Base-by-base conservation (phyloP, 2,797 vertebrate genomes). In the Chromobotia macracanthus region DNA sequence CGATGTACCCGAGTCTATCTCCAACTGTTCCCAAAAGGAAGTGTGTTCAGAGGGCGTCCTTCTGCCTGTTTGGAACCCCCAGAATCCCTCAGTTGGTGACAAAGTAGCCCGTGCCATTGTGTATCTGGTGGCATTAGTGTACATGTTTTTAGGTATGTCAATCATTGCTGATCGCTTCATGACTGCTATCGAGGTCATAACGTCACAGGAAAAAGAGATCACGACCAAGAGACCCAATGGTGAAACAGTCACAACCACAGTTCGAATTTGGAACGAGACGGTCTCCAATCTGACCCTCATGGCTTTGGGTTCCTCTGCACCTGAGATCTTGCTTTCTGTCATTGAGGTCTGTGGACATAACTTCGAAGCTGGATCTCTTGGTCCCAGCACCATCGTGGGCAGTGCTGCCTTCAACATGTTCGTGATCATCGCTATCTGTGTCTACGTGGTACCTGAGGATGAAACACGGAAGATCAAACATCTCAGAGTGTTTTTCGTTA, bases 391-490 rank as follows among this genome's bases (percentile, higher is more conserved):
- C 83, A 95, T 95, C 0, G 95, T 95, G 51, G 95, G 95, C 69
- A 95, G 94, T 0, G 95, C 95, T 0, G 95, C 95, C 70, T 95
- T 95, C 86, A 95, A 95, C 89, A 94, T 95, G 94, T 95, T 95
- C 6, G 53, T 95, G 71, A 95, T 95, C 85, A 95, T 95, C n/a
- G 94, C 93, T 12, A 66, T 95, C 83, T 95, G 95, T 25, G 91
- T 95, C n/a, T 90, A 91, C 0, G 94, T 95, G 81, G 94, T 95
- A 23, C 95, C 95, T 0, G 94, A 95, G 0, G 93, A 94, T 0
- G 94, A 95, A 84, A 90, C 87, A 2, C 91, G 95, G 28, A 94
- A 92, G 71, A 94, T 95, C 84, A 95, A 94, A 80, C 95, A 95
- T 85, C 92, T 95, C n/a, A 89, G 94, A 6, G 95, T 95, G 65